Evolutionary conservation across 2,797 vertebrate species (phyloP), one percentile per base, ranked within the genome.

Genomic region (Alectoris magna): DNA sequence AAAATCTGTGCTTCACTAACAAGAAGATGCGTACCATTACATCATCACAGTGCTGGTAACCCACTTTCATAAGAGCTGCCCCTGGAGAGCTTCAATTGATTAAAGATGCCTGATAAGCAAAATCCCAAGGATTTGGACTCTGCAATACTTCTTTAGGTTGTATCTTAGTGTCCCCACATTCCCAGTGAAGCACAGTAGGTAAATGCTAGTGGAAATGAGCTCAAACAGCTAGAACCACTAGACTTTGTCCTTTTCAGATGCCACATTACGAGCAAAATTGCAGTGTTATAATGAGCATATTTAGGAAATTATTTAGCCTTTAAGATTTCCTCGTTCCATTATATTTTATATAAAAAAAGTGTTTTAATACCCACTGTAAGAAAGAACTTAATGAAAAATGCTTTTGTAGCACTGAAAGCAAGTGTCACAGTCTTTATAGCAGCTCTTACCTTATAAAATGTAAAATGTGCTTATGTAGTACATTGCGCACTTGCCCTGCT

Each of bases 291-390:
- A 56, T 16, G 64, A 75, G 72, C 53, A 44, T 43, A 7, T 75
- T 53, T 70, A 80, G 82, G 87, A 92, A 91, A 84, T 70, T 14
- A 14, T 69, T 87, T 85, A 84, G 70, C 73, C 43, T 70, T 74
- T 68, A 58, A 56, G 60, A 68, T 92, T 84, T 91, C 76, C 76
- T 76, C 51, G 39, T 58, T 71, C 27, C 11, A 3, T 77, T 51
- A 49, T 14, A 56, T 43, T 43, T 18, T n/a, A n/a, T 31, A 19
- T 34, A 31, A 63, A 51, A 44, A 75, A 70, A 84, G 29, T 36
- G 23, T 88, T 84, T 38, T 26, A 82, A 38, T 87, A 64, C 70
- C 85, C 16, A 3, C 55, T 79, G 0, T 29, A 38, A 82, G 69
- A 48, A 85, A 5, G 39, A 62, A 56, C n/a, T 70, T 87, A 70